Conservation (phyloP, 2,113 vertebrate species). For the Raja brachyura region DNA sequence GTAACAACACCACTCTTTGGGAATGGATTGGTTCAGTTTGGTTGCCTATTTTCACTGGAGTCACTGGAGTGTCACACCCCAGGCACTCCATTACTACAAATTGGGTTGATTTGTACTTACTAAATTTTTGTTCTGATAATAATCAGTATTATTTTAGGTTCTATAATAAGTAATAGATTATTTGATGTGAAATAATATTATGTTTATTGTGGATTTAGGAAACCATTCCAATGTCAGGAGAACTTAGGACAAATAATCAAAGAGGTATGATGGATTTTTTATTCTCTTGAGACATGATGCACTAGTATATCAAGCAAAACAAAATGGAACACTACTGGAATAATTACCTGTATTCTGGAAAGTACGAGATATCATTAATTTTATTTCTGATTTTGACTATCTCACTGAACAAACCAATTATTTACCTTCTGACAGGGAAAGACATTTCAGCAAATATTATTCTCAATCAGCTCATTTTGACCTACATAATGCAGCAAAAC, state of each 20-base stretch:
- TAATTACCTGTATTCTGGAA: neutral
- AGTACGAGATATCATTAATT: neutral
- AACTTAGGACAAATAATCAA: constrained; percentile 65
- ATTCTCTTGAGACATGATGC: neutral
- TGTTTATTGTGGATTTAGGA: constrained; percentile 56
- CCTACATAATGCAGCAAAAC: too few species aligned
- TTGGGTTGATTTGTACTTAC: neutral
- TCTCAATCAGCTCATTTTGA: neutral
- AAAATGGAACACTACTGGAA: neutral
- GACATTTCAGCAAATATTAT: neutral
- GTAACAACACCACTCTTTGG: neutral
- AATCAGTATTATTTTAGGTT: neutral
- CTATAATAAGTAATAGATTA: constrained; percentile 26
- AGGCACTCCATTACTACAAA: neutral
- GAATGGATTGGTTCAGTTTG: neutral
- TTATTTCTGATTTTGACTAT: neutral
- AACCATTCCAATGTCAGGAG: constrained; percentile 69
- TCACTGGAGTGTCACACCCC: neutral
- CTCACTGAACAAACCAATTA: neutral
- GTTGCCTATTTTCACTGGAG: neutral
- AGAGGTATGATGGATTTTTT: constrained; percentile 57
- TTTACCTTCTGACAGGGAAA: neutral
- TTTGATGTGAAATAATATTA: constrained; percentile 33
- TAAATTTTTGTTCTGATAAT: neutral
- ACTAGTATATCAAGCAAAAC: neutral